These are phyloP conservation scores for Opisthograptis luteolata DNA, from an alignment of 2,888 invertebrate genomes.

Conservation along the genomic window DNA sequence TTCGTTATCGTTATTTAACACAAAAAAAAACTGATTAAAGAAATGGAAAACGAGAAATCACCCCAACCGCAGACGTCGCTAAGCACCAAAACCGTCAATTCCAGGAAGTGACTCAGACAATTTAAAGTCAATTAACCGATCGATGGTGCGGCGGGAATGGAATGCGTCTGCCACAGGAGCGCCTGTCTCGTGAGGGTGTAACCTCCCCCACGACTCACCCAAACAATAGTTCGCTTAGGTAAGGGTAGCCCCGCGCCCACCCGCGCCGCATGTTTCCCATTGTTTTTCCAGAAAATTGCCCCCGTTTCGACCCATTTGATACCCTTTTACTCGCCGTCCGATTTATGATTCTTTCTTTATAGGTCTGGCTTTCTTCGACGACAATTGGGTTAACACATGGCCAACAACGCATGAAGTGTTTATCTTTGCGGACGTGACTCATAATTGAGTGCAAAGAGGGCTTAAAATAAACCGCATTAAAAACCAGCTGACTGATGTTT, in stretches of 20 bases:
- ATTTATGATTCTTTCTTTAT: conserved; percentile 32
- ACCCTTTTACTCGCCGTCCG: conserved; percentile 18
- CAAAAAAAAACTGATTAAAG: conserved; percentile 1
- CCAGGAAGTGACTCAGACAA: conserved; percentile 57
- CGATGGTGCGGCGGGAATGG: conserved; percentile 60
- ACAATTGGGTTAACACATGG: conserved; percentile 36
- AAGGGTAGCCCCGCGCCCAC: not conserved
- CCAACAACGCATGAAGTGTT: conserved; percentile 17
- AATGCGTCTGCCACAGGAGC: conserved; percentile 58
- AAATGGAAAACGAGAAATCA: not conserved
- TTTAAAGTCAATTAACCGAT: conserved; percentile 66
- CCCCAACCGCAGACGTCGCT: not conserved
- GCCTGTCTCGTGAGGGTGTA: conserved; percentile 38
- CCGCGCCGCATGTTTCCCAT: conserved; percentile 37
- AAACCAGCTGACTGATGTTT: conserved; percentile 38
- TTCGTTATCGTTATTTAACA: not conserved
- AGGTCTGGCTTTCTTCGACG: conserved; percentile 30
- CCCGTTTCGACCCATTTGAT: conserved; percentile 12
- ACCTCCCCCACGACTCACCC: conserved; percentile 45
- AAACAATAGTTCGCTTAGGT: conserved; percentile 55
- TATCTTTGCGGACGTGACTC: conserved; percentile 24
- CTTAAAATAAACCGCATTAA: conserved; percentile 15
- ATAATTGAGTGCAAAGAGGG: conserved; percentile 26
- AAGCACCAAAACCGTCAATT: conserved; percentile 35
- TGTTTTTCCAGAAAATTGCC: conserved; percentile 42